Base-by-base conservation (phyloP, 2,888 invertebrate species). In the Lobophora halterata region DNA sequence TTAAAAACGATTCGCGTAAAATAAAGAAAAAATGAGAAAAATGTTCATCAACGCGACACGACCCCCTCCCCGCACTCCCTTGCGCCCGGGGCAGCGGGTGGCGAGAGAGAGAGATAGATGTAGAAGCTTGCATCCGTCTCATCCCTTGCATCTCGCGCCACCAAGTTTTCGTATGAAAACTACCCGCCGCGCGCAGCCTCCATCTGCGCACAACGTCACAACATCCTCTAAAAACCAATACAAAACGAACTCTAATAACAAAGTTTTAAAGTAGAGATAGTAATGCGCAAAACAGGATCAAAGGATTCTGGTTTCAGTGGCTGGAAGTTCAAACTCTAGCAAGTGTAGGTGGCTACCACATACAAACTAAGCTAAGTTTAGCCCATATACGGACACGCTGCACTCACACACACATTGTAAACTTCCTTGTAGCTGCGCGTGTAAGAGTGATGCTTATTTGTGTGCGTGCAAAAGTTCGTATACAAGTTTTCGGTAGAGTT, bases 11-110 rank as follows among this genome's bases (percentile, higher is more conserved):
- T 85, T 87, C 85, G 81, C 82, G 77, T 78, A 81, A 82, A 86
- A 85, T 77, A 80, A 82, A 78, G 75, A 79, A 83, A 83, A 85
- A 81, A 81, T 73, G 80, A 81, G 82, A 86, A 86, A 85, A 87
- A 86, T 83, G 85, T 85, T 86, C 86, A 86, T 87, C 86, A 87
- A 86, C 87, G 85, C 86, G 85, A 86, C 87, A 85, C 79, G 79
- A 71, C 73, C 64, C 74, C 74, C 74, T 70, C 68, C 66, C 63
- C 57, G 58, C 53, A 45, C 54, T 54, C 58, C 69, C 68, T 61
- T 50, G 56, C 65, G 74, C 79, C 70, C 67, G 71, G 65, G 76
- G 79, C 78, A 75, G 77, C 79, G 82, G 83, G 85, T 70, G 81
- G 82, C 33, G 65, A 57, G 64, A 42, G 71, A 83, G 38, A 11